Evolutionary conservation across 2,888 invertebrate species (phyloP).

Genomic region (Itoplectis maculator): DNA sequence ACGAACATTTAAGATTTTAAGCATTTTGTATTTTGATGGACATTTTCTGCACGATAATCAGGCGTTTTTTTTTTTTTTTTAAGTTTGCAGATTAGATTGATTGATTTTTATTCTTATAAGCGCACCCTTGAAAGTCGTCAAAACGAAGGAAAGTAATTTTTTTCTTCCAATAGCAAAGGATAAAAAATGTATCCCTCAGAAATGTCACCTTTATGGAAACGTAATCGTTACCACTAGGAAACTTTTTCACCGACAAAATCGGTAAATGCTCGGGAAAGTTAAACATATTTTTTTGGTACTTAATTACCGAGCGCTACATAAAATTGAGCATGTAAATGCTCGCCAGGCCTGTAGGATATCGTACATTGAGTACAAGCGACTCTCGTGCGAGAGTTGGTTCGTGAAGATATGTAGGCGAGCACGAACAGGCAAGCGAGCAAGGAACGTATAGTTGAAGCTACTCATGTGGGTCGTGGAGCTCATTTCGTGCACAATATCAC

Average conservation of each 20-base stretch:
- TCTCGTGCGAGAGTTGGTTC: slow-evolving; percentile 53
- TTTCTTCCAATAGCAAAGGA: too few species aligned
- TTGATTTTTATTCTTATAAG: too few species aligned
- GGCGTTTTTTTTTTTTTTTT: too few species aligned
- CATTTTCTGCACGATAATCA: too few species aligned
- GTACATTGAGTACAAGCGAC: slow-evolving; percentile 28
- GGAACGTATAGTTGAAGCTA: slow-evolving; percentile 24
- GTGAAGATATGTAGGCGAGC: slow-evolving; percentile 58
- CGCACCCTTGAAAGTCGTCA: too few species aligned
- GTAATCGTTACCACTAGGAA: not conserved
- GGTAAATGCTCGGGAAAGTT: not conserved
- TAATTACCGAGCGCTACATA: not conserved
- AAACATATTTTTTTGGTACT: not conserved
- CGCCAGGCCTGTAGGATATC: not conserved
- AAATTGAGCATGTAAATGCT: not conserved
- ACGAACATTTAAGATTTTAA: too few species aligned
- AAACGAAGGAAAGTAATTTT: too few species aligned
- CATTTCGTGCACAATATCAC: slow-evolving; percentile 61
- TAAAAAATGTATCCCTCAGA: too few species aligned
- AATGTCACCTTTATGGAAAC: not conserved
- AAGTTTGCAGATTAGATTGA: too few species aligned
- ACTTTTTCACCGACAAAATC: not conserved
- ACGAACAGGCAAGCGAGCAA: slow-evolving; percentile 3
- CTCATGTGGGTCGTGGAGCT: slow-evolving; percentile 60
- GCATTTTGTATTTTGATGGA: too few species aligned